A percentile compares a stretch with the other conserved stretches of the same genome.
phyloP scores from a whole-genome alignment of 2,888 invertebrate genomes.

The Mimas tiliae region DNA sequence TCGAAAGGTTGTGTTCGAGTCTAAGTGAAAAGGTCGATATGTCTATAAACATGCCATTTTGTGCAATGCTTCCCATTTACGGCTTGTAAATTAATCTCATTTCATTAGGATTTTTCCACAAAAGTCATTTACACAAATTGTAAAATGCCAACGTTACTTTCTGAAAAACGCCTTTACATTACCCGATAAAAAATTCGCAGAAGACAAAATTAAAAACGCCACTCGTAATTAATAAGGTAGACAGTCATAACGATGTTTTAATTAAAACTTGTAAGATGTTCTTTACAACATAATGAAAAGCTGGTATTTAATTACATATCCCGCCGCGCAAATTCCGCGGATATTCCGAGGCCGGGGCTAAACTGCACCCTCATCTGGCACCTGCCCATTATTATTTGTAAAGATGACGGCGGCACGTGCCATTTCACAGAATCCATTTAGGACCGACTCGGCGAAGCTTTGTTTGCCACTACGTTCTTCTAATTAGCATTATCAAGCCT shows the following conservation, averaged over 20 bases:
- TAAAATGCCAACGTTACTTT: neutral
- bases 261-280: conserved; percentile 22
- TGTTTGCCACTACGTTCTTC: conserved; percentile 56
- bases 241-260: conserved; percentile 19
- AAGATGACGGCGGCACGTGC: conserved; percentile 42
- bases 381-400: conserved; percentile 45
- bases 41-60: conserved; percentile 8
- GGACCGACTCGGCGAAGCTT: conserved; percentile 42
- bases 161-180: neutral
- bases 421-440: conserved; percentile 52
- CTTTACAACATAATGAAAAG: conserved; percentile 22
- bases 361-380: conserved; percentile 40
- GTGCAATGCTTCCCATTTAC: too few species aligned
- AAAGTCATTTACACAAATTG: neutral
- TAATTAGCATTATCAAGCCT: conserved; percentile 65
- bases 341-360: conserved; percentile 34
- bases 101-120: too few species aligned
- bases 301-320: conserved; percentile 18
- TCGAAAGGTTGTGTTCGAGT: neutral
- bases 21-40: conserved; percentile 20
- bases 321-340: conserved; percentile 30
- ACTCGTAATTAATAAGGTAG: conserved; percentile 18
- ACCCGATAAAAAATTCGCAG: neutral
- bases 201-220: neutral
- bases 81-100: too few species aligned